Conservation (phyloP, 2,797 vertebrate genomes). For the Urophycis tenuis region DNA sequence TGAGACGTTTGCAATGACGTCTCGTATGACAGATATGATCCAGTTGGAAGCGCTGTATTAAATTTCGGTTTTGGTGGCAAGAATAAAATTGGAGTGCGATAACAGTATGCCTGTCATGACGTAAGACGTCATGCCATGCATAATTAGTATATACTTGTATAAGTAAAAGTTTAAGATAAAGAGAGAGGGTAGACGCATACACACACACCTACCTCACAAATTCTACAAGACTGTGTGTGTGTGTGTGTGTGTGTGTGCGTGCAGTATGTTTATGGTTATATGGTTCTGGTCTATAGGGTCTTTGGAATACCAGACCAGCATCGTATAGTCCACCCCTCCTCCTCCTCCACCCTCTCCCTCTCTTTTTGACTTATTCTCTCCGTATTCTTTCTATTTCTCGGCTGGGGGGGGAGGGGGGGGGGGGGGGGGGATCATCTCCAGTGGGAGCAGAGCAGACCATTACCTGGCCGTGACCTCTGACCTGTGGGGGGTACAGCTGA, state of each 20-base stretch:
- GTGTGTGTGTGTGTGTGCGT: background rate
- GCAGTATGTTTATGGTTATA: background rate
- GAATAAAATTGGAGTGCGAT: too few species aligned
- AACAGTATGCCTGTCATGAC: too few species aligned
- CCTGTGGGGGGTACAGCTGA: conserved; percentile 14
- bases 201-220: too few species aligned
- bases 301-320: background rate
- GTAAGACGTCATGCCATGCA: too few species aligned
- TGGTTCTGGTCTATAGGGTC: background rate
- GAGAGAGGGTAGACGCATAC: too few species aligned
- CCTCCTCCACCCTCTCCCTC: background rate
- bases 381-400: conserved; percentile 37
- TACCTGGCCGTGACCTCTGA: conserved; percentile 35
- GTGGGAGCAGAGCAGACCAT: conserved; percentile 36
- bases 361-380: background rate
- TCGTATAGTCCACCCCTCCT: background rate
- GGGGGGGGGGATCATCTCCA: conserved; percentile 22
- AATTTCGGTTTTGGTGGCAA: too few species aligned
- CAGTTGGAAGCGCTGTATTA: too few species aligned
- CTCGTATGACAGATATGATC: too few species aligned
- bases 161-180: too few species aligned
- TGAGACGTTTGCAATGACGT: too few species aligned
- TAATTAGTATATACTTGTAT: too few species aligned
- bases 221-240: too few species aligned
- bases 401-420: background rate